Conservation (phyloP, 2,797 vertebrate species). For the Neomorphus geoffroyi region DNA sequence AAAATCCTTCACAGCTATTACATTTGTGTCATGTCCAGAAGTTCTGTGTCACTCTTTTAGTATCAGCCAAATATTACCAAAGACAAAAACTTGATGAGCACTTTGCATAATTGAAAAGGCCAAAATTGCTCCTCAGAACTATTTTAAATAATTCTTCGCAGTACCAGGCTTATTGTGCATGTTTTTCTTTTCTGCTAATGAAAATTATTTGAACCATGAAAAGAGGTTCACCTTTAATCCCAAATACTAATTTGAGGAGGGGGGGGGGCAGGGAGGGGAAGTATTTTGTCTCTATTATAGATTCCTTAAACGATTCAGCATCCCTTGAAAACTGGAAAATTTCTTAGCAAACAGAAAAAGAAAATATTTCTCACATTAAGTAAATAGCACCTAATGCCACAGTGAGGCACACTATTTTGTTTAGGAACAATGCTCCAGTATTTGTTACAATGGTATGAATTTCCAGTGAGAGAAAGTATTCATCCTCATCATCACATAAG, state of each 20-base stretch:
- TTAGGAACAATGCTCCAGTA: background rate
- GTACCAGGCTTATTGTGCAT: slow-evolving; percentile 14
- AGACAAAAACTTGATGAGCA: slow-evolving; percentile 54
- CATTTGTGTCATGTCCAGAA: slow-evolving; percentile 34
- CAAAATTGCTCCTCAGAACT: slow-evolving; percentile 55
- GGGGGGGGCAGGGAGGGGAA: background rate
- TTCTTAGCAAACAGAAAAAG: background rate
- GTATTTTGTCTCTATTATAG: background rate
- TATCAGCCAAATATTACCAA: slow-evolving; percentile 49
- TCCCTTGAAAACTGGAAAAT: background rate
- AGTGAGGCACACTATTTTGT: background rate
- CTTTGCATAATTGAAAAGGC: slow-evolving; percentile 67
- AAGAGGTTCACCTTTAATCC: slow-evolving; percentile 52
- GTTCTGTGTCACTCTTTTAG: slow-evolving; percentile 40
- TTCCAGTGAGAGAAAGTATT: background rate
- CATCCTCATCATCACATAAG: background rate
- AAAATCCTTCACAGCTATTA: slow-evolving; percentile 1
- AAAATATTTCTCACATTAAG: background rate
- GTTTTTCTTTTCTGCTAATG: slow-evolving; percentile 48
- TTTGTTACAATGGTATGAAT: background rate
- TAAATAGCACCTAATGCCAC: background rate
- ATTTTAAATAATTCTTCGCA: slow-evolving; percentile 32
- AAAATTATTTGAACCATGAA: slow-evolving; percentile 53
- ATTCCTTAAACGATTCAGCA: background rate
- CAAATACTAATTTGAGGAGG: background rate